These are phyloP conservation scores for Synergus itoensis DNA, from an alignment of 2,888 invertebrate species.

Conservation along the genomic window DNA sequence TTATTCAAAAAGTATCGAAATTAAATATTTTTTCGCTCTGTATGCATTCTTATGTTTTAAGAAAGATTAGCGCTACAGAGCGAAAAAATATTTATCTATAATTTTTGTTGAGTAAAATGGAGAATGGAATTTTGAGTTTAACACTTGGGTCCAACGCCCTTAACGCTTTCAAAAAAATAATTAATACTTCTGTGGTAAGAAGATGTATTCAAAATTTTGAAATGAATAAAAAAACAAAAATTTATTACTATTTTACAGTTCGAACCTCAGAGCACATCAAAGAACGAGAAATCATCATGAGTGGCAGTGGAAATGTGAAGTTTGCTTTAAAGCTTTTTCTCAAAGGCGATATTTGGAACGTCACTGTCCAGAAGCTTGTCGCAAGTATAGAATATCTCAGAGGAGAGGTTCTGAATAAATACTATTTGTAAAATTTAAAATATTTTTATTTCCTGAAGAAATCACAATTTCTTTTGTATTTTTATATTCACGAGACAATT, in stretches of 20 bases:
- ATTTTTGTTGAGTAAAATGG: too few relatives aligned
- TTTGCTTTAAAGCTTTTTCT: constrained; percentile 85
- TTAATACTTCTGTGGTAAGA: background rate
- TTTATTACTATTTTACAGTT: constrained; percentile 76
- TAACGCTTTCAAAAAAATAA: background rate
- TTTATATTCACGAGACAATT: constrained; percentile 2
- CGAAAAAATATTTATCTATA: too few relatives aligned
- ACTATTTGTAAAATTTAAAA: constrained; percentile 43
- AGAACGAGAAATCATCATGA: constrained; percentile 85
- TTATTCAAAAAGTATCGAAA: too few relatives aligned
- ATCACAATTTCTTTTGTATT: constrained; percentile 6
- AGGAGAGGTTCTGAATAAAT: constrained; percentile 62
- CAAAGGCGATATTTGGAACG: constrained; percentile 84
- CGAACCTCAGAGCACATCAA: constrained; percentile 86
- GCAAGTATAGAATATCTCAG: constrained; percentile 80
- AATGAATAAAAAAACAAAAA: background rate
- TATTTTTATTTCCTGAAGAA: background rate
- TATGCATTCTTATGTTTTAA: too few relatives aligned
- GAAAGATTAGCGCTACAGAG: too few relatives aligned
- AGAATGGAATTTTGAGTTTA: too few relatives aligned
- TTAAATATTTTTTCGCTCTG: too few relatives aligned
- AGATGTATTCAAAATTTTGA: background rate
- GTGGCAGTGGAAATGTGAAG: constrained; percentile 84
- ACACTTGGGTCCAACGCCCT: too few relatives aligned
- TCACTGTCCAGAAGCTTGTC: constrained; percentile 83